Evolutionary conservation across 2,797 vertebrate species (phyloP).

Genomic region (Chaetodon trifasciatus): DNA sequence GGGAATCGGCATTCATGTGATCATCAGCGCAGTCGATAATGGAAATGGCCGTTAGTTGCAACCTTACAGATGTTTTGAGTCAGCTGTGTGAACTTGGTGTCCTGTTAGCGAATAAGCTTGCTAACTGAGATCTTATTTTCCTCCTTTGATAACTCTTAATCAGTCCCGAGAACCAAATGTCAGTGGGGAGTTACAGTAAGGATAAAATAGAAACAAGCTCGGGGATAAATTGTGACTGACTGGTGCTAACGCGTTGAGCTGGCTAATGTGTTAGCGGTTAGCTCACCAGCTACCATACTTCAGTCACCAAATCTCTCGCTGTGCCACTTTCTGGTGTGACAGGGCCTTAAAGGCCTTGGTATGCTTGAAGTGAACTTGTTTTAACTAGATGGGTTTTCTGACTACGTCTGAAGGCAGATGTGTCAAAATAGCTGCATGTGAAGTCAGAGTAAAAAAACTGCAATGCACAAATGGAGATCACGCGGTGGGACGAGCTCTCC

Average conservation of each 20-base stretch:
- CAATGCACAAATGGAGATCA: not conserved
- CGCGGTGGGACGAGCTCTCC: not conserved
- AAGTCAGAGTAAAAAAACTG: not conserved
- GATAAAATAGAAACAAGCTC: not conserved
- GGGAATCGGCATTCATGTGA: not conserved
- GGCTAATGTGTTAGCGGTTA: not conserved
- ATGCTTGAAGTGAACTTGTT: not conserved
- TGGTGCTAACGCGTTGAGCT: no score
- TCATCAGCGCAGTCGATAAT: not conserved
- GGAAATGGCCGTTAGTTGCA: not conserved
- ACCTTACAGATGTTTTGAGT: not conserved
- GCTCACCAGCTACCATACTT: not conserved
- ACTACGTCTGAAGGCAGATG: not conserved
- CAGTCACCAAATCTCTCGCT: not conserved
- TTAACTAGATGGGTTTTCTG: no score
- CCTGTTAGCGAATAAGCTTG: not conserved
- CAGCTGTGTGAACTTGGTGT: not conserved
- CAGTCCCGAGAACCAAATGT: not conserved
- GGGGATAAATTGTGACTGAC: not conserved
- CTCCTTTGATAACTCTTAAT: no score
- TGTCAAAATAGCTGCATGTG: not conserved
- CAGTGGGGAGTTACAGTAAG: not conserved
- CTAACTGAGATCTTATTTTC: not conserved
- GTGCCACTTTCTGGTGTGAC: slow-evolving; percentile 3
- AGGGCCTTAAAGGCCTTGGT: not conserved